Base-by-base conservation (phyloP, 2,797 vertebrate genomes). In the Acanthopagrus latus region DNA sequence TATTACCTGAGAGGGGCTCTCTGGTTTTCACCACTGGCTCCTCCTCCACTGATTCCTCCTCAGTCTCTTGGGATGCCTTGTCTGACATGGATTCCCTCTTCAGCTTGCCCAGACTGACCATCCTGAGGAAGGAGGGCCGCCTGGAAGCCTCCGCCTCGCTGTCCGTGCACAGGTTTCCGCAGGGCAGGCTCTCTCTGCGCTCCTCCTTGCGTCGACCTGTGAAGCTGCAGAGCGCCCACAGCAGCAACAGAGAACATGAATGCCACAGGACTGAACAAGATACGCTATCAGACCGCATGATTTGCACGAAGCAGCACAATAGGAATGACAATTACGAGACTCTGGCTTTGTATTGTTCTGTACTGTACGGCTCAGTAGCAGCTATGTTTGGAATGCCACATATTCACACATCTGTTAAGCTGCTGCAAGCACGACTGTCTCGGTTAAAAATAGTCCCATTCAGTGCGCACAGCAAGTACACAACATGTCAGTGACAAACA, bases 111-210 rank as follows among this genome's bases (percentile, higher is more conserved):
- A 96, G 95, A 21, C 93, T 94, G 47, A 96, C 95, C 80, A 97
- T 95, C 78, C 92, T 94, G 82, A 98, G 94, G 90, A 97, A 97
- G 18, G 96, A 95, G 64, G 96, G 76, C 10, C 94, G 88, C 11
- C 95, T 92, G 86, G 93, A 93, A 11, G 91, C 87, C 44, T 95
- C 95, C 1, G 89, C 91, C 29, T 94, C 93, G 0, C 76, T 76
- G 27, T 90, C 90, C 17, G 50, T 64, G 50, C 69, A 89, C 78
- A 95, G 86, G 78, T 95, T 94, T 55, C 94, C 95, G 13, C 91
- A 91, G 50, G 95, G 94, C 51, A 96, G 88, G 88, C 95, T 96
- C 41, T 96, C 95, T 76, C 94, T 93, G 65, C 94, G 94, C 44
- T 93, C 91, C 76, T 96, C 94, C 79, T 94, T 95, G 58, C 89